These are phyloP conservation scores for Allobates femoralis DNA, from an alignment of 2,797 vertebrate species.

Conservation along the genomic window DNA sequence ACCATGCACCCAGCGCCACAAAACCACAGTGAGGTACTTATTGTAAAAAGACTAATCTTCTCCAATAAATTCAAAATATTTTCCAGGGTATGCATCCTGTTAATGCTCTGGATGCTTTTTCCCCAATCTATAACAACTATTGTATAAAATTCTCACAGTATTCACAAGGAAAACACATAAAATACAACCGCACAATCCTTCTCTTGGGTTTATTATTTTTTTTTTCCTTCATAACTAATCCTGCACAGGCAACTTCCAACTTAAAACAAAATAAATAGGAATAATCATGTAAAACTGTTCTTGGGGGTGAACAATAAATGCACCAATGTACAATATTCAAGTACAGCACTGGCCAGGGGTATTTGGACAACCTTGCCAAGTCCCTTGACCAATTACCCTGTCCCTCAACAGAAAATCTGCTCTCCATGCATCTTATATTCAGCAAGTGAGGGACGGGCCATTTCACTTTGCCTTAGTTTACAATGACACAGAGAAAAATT, in stretches of 20 bases:
- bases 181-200: constrained; percentile 13
- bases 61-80: no score
- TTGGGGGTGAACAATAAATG: constrained; percentile 95
- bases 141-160: neutral
- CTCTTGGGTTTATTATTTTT: constrained; percentile 74
- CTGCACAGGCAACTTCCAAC: constrained; percentile 87
- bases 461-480: constrained; percentile 78
- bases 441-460: constrained; percentile 74
- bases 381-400: constrained; percentile 64
- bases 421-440: constrained; percentile 88
- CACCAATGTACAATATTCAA: constrained; percentile 93
- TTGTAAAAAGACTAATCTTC: no score
- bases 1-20: no score
- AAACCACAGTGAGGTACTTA: no score
- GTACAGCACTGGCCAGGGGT: constrained; percentile 72
- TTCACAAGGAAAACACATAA: neutral
- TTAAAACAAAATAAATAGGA: constrained; percentile 99
- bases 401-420: constrained; percentile 69
- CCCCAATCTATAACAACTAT: neutral
- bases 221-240: constrained; percentile 85
- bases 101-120: no score
- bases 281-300: constrained; percentile 95
- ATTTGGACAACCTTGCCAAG: constrained; percentile 83
- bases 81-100: no score
- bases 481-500: constrained; percentile 79